phyloP scores from a whole-genome alignment of 30 jellyfish, hydroid and myxozoan species.

The Hydra vulgaris region DNA sequence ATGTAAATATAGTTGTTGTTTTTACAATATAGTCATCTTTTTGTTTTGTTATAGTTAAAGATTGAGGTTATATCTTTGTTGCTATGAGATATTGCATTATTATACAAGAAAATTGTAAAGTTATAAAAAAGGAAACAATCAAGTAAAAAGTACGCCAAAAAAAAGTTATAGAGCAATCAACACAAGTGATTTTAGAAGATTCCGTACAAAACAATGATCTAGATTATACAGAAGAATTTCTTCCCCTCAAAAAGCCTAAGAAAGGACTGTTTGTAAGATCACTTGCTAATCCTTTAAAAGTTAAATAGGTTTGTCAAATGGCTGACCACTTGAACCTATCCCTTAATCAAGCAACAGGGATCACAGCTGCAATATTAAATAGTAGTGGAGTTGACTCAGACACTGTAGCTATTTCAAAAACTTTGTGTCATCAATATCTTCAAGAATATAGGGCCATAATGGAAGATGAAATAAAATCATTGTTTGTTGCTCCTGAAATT shows the following conservation, averaged over 20 bases:
- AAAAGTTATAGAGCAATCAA: neutral
- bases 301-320: neutral
- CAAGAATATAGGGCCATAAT: neutral
- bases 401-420: neutral
- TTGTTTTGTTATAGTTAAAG: too few relatives aligned
- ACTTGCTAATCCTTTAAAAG: neutral
- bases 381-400: neutral
- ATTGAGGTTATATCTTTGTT: too few relatives aligned
- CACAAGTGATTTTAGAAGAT: neutral
- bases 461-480: neutral
- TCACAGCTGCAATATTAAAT: neutral
- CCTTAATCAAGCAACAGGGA: neutral
- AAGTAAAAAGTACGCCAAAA: neutral
- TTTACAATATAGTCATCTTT: too few relatives aligned
- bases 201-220: neutral
- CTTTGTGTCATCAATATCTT: neutral
- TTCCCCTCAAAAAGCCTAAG: neutral
- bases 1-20: too few relatives aligned
- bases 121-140: neutral
- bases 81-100: too few relatives aligned
- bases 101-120: neutral
- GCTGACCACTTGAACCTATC: neutral
- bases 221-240: neutral
- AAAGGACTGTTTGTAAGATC: neutral
- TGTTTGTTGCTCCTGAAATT: neutral